Base-by-base conservation (phyloP, 2,113 vertebrate genomes). In the Xenopus borealis region DNA sequence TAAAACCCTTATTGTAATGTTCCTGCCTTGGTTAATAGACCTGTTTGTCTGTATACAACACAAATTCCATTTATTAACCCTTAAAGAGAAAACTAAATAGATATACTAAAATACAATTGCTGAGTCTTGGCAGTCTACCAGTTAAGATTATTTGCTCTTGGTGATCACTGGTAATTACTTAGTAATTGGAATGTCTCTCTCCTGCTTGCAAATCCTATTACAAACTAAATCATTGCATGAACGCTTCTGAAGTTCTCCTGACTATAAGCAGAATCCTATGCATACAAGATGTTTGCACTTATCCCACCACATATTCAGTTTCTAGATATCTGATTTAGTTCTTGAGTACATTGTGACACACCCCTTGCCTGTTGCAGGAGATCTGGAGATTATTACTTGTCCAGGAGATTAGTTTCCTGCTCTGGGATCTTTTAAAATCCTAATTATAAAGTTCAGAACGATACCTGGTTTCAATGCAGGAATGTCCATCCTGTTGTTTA, bases 121-220 rank as follows among this genome's bases (percentile, higher is more conserved):
- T 27, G 17, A n/a, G 19, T 8, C 2, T 17, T 55, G 19, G 67
- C 33, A 45, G 20, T 77, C 12, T 12, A 46, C 18, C 30, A 23
- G 67, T 69, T 76, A 76, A 55, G 67, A 64, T 77, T 77, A 63
- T 77, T 70, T 77, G 50, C 66, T 55, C 74, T 63, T 72, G 70
- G 70, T 72, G 59, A 72, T 72, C 74, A 64, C 10, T 64, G 16
- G 47, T 64, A 70, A 77, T 77, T 70, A 77, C 30, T 58, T 57
- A 70, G 74, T 70, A 77, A 77, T 77, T 77, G 67, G 59, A 77
- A 77, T 64, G 74, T 77, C 59, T 71, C 40, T 62, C 40, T 52
- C 45, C 70, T 72, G 40, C 67, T 70, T 70, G 67, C 59, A 77
- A 70, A 77, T 77, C 74, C 74, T 57, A 77, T 77, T 77, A 77